Conservation (phyloP, 2,888 invertebrate species). For the Podabrus alpinus region DNA sequence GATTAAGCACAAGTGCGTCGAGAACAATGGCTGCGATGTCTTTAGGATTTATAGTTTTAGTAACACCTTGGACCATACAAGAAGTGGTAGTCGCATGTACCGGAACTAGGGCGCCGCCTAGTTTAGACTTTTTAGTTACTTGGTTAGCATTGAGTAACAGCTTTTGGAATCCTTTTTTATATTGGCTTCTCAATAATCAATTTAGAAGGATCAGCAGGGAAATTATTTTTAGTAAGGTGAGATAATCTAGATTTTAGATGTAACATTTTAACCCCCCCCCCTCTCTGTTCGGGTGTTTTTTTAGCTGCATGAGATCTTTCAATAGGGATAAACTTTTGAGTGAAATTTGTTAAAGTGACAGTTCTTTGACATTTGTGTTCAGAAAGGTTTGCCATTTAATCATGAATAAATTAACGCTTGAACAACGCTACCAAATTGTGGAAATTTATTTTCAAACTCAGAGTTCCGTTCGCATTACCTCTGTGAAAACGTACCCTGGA, state of each 20-base stretch:
- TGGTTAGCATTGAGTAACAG: slow-evolving; percentile 88
- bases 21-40: slow-evolving; percentile 92
- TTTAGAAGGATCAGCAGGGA: slow-evolving; percentile 81
- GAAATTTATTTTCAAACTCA: no score
- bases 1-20: slow-evolving; percentile 79
- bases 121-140: slow-evolving; percentile 82
- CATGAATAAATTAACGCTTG: no score
- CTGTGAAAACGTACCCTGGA: no score
- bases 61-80: slow-evolving; percentile 89
- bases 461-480: no score
- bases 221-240: slow-evolving; percentile 74
- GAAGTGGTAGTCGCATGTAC: slow-evolving; percentile 90
- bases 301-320: no score
- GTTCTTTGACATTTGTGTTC: no score
- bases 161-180: slow-evolving; percentile 89
- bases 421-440: no score
- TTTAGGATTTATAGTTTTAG: slow-evolving; percentile 87
- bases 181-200: slow-evolving; percentile 85
- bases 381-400: no score
- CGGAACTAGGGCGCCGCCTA: slow-evolving; percentile 79
- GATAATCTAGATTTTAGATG: background rate
- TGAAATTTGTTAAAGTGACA: no score
- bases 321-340: no score
- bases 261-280: no score
- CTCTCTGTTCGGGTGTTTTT: no score